phyloP scores from a whole-genome alignment of 30 jellyfish, hydroid and myxozoan genomes.

The Mastigias papua region DNA sequence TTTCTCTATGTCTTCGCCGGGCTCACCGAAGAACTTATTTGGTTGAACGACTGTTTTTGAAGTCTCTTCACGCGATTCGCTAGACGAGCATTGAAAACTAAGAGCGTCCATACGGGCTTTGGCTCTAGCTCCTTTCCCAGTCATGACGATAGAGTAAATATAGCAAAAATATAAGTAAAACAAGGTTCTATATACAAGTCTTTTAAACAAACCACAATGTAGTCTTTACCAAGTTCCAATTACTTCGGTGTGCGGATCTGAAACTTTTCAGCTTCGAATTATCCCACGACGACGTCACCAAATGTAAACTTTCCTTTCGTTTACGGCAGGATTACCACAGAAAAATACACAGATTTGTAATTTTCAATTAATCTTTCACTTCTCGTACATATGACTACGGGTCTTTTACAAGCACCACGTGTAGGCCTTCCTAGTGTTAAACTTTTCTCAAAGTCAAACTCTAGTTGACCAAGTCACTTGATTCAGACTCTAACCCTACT shows the following conservation, averaged over 20 bases:
- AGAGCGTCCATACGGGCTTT: background rate
- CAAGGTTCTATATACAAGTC: background rate
- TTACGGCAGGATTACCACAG: no score
- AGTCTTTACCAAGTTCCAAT: background rate
- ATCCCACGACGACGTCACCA: background rate
- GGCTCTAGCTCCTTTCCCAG: background rate
- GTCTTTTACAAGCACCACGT: no score
- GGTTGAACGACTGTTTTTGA: background rate
- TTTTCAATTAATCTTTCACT: no score
- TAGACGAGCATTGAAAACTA: background rate
- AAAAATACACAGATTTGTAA: no score
- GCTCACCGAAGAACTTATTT: conserved; percentile 18
- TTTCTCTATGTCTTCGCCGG: conserved; percentile 32
- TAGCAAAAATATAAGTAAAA: background rate
- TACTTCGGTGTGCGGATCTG: background rate
- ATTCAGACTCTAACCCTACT: no score
- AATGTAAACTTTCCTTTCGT: no score
- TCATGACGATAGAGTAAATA: background rate
- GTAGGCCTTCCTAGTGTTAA: no score
- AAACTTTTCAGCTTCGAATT: background rate
- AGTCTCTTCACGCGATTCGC: background rate
- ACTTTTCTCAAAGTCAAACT: no score
- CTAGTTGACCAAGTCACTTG: no score
- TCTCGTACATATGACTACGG: no score
- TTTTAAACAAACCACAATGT: no score